Percentiles rank a stretch among this genome's conserved stretches.
Evolutionary conservation across 2,113 vertebrate species (phyloP).

Genomic region (Microcebus ravelobensis): DNA sequence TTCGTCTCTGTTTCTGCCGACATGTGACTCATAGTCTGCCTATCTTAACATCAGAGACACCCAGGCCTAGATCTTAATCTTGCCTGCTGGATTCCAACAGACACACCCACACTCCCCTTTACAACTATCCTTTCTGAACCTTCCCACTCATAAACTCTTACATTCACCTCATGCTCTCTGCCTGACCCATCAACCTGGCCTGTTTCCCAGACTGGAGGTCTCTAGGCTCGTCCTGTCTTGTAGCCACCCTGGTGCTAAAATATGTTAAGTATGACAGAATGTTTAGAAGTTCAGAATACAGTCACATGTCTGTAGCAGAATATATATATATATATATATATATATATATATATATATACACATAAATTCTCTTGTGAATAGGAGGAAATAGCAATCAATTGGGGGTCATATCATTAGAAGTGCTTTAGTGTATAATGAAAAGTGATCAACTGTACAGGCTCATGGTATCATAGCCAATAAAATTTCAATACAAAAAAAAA

Average conservation of each 20-base stretch:
- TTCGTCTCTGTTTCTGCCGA: background rate
- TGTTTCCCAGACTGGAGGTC: constrained; percentile 22
- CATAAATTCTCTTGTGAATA: background rate
- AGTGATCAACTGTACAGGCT: background rate
- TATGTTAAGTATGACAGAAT: background rate
- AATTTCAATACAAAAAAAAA: constrained; percentile 55
- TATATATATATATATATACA: too few relatives aligned
- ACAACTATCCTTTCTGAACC: background rate
- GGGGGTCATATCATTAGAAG: background rate
- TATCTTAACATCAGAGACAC: background rate
- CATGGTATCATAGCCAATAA: background rate
- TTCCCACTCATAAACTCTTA: background rate
- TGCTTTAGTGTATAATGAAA: constrained; percentile 1
- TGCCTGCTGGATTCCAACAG: background rate
- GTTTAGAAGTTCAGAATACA: background rate
- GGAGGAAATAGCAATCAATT: background rate
- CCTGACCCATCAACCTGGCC: background rate
- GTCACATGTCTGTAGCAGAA: background rate
- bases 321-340: background rate
- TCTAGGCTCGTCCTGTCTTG: background rate
- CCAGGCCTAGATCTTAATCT: constrained; percentile 17
- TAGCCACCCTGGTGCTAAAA: background rate
- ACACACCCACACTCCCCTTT: background rate
- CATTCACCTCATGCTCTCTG: background rate
- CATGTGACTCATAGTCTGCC: background rate